Conservation (phyloP, 2,888 invertebrate species). For the Danaus chrysippus region DNA sequence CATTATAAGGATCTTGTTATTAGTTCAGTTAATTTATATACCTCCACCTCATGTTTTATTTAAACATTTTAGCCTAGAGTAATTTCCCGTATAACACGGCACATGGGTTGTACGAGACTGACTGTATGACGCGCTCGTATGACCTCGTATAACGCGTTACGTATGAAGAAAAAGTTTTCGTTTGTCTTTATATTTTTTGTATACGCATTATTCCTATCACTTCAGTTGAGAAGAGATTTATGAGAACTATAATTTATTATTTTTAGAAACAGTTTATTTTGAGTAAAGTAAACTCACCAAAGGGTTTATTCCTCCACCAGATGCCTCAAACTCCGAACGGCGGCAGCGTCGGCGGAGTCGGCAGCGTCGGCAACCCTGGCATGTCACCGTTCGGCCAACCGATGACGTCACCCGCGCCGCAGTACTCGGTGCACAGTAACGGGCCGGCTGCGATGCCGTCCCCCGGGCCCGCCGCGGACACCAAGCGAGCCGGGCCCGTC, state of each 20-base stretch:
- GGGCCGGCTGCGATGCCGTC: conserved; percentile 78
- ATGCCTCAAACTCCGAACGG: conserved; percentile 78
- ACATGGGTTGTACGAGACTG: too few species aligned
- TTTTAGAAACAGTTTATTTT: background rate
- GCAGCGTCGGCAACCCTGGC: conserved; percentile 80
- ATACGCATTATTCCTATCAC: too few species aligned
- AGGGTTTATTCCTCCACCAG: conserved; percentile 38
- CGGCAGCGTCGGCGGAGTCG: conserved; percentile 68
- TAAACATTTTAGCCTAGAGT: too few species aligned
- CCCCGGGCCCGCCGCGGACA: conserved; percentile 79
- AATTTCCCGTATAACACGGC: too few species aligned
- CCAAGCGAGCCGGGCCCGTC: conserved; percentile 68
- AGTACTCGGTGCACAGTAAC: conserved; percentile 80
- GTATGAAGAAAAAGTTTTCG: too few species aligned
- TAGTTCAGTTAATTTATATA: too few species aligned
- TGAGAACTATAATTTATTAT: background rate
- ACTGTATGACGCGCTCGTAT: too few species aligned
- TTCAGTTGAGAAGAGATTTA: too few species aligned
- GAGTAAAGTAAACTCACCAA: background rate
- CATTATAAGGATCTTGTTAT: too few species aligned
- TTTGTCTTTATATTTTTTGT: too few species aligned
- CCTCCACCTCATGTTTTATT: too few species aligned
- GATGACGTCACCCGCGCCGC: conserved; percentile 80
- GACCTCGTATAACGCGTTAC: too few species aligned
- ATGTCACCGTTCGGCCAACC: conserved; percentile 86